Evolutionary conservation across 2,888 invertebrate genomes (phyloP).

Genomic region (Trisateles emortualis): DNA sequence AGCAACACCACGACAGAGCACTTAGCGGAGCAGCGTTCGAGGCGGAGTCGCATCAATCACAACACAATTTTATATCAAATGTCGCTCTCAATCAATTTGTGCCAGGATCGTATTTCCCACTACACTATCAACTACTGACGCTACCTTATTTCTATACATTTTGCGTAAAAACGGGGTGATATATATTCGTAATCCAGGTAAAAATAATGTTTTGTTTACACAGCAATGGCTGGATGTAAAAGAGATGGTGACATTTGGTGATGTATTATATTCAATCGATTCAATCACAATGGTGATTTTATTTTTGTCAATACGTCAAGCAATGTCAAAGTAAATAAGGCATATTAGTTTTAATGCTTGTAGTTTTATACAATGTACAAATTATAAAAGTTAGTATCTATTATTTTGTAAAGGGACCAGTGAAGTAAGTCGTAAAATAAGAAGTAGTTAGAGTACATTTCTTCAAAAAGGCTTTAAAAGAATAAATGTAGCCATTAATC

Average conservation of each 20-base stretch:
- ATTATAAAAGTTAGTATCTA: too few relatives aligned
- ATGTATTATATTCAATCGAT: constrained; percentile 12
- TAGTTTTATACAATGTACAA: too few relatives aligned
- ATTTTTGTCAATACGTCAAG: background rate
- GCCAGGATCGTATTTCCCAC: constrained; percentile 80
- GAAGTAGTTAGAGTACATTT: too few relatives aligned
- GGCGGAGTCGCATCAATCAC: constrained; percentile 85
- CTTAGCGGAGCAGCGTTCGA: constrained; percentile 77
- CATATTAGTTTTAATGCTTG: too few relatives aligned
- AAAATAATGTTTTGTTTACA: constrained; percentile 45
- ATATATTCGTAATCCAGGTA: constrained; percentile 36
- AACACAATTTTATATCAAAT: constrained; percentile 87
- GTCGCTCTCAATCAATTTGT: constrained; percentile 87
- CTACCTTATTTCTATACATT: constrained; percentile 58
- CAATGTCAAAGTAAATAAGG: too few relatives aligned
- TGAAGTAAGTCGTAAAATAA: too few relatives aligned
- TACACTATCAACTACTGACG: constrained; percentile 62
- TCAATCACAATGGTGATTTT: constrained; percentile 8
- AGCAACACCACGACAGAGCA: constrained; percentile 79
- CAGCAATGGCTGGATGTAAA: constrained; percentile 24
- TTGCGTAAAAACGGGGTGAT: constrained; percentile 39
- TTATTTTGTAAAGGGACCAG: too few relatives aligned
- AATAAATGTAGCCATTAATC: too few relatives aligned
- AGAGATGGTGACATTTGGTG: constrained; percentile 6
- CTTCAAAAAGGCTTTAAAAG: too few relatives aligned